Conservation (phyloP, 2,888 invertebrate species). For the Mechanitis mazaeus region DNA sequence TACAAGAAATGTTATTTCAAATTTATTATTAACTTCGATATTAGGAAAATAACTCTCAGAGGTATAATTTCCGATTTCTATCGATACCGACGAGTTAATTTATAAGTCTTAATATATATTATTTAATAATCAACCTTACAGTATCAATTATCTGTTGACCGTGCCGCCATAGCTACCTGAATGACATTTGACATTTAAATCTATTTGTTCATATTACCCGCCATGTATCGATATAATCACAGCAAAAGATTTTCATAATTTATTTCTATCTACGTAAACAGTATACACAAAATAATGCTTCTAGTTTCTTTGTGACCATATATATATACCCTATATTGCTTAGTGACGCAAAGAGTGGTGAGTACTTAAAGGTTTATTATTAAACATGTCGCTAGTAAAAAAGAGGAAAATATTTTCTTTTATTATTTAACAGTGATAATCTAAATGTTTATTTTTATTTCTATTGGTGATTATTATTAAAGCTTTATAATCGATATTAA, state of each 20-base stretch:
- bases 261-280: conserved; percentile 42
- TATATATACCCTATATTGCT: conserved; percentile 8
- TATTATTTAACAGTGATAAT: conserved; percentile 1
- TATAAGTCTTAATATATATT: too few species aligned
- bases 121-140: background rate
- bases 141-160: too few species aligned
- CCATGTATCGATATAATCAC: conserved; percentile 11
- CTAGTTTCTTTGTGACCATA: conserved; percentile 18
- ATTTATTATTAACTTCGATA: too few species aligned
- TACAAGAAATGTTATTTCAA: background rate
- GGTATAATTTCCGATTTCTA: background rate
- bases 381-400: conserved; percentile 13
- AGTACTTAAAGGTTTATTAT: conserved; percentile 14
- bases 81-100: conserved; percentile 8
- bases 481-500: conserved; percentile 2
- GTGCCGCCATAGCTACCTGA: too few species aligned
- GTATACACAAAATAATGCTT: conserved; percentile 54
- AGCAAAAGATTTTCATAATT: conserved; percentile 16
- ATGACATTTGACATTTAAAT: too few species aligned
- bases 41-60: too few species aligned
- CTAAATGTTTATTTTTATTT: background rate
- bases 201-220: too few species aligned
- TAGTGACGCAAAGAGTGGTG: conserved; percentile 10
- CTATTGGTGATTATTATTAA: conserved; percentile 3
- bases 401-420: background rate